Conservation (phyloP, 2,888 invertebrate genomes). For the Sinohyriopsis cumingii region DNA sequence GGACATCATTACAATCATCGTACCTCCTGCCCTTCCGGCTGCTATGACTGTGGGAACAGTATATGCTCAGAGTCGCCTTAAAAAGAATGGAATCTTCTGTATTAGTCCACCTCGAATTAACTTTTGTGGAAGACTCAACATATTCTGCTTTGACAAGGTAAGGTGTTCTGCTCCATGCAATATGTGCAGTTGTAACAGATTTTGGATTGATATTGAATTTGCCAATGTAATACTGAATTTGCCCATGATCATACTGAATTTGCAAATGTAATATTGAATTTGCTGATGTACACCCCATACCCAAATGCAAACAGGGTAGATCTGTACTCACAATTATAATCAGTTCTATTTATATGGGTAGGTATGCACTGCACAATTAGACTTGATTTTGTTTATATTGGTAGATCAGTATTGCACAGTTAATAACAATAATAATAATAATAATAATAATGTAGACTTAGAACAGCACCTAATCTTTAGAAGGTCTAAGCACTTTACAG, state of each 20-base stretch:
- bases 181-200: neutral
- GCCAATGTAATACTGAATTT: neutral
- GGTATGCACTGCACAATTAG: no score
- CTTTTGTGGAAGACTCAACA: conserved; percentile 80
- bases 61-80: conserved; percentile 89
- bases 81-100: conserved; percentile 87
- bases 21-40: conserved; percentile 95
- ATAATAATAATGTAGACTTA: no score
- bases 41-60: conserved; percentile 96
- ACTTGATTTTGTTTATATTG: no score
- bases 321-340: no score
- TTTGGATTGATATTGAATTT: neutral
- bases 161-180: conserved; percentile 15
- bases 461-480: no score
- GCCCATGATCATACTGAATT: neutral
- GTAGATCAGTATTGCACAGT: no score
- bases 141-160: conserved; percentile 92
- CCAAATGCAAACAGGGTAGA: neutral
- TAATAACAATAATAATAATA: no score
- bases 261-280: neutral
- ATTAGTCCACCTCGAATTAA: conserved; percentile 95
- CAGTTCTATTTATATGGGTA: neutral
- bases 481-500: no score
- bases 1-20: conserved; percentile 94
- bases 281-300: neutral